phyloP scores from a whole-genome alignment of 2,797 vertebrate species.

The Pseudochromis fuscus region DNA sequence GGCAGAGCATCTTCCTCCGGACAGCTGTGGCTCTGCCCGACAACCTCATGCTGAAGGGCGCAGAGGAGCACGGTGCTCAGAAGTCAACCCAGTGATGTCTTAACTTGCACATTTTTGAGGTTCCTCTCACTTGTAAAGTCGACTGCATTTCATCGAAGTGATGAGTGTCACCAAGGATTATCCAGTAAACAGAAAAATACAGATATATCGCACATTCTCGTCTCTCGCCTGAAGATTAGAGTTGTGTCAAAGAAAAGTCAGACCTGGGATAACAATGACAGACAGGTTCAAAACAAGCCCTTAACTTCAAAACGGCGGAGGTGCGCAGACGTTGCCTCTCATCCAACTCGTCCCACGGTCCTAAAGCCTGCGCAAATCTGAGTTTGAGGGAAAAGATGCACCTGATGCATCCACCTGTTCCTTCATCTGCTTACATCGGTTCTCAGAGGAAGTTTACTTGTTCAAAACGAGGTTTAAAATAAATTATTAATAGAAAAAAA shows the following conservation, averaged over 20 bases:
- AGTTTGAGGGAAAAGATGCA: neutral
- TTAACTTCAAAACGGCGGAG: slow-evolving; percentile 39
- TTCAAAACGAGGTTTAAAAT: neutral
- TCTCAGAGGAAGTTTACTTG: neutral
- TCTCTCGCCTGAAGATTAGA: neutral
- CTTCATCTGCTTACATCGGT: neutral
- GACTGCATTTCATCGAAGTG: slow-evolving; percentile 18
- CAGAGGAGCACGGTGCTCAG: slow-evolving; percentile 35
- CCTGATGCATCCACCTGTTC: slow-evolving; percentile 42
- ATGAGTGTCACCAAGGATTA: neutral
- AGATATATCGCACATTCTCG: neutral
- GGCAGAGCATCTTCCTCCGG: slow-evolving; percentile 82
- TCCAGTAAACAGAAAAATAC: neutral
- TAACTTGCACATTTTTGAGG: slow-evolving; percentile 29
- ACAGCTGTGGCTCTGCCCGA: slow-evolving; percentile 77
- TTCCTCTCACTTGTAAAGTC: slow-evolving; percentile 10
- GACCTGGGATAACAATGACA: slow-evolving; percentile 19
- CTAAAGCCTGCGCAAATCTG: slow-evolving; percentile 56
- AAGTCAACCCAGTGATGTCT: slow-evolving; percentile 23
- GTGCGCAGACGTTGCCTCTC: slow-evolving; percentile 41
- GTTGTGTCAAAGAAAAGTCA: slow-evolving; percentile 32
- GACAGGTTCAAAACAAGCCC: slow-evolving; percentile 41
- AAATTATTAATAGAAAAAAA: neutral
- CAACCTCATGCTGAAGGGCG: slow-evolving; percentile 81
- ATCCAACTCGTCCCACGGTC: slow-evolving; percentile 65